Evolutionary conservation across 2,888 invertebrate genomes (phyloP), one percentile per base, ranked within the genome.

Genomic region (Xestoiulus laeticollis): DNA sequence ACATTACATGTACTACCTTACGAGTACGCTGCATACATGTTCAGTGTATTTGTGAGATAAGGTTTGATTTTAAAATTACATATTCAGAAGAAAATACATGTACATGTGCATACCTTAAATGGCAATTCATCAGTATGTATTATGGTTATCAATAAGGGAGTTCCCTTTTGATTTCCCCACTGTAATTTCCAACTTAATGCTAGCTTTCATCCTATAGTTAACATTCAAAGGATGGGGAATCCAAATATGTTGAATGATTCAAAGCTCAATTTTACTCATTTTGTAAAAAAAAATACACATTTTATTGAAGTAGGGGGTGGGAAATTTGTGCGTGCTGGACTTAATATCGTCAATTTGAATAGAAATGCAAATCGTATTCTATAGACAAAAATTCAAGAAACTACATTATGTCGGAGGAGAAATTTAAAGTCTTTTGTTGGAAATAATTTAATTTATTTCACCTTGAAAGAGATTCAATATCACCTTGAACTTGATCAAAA

Each of bases 41-140:
- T n/a, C 59, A n/a, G 59, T 59, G n/a, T n/a, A 59, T 59, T 14
- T 14, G 30, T 16, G 78, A 78, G 26, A 30, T 78, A 78, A 30
- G 30, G 16, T 78, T 78, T 78, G 78, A 78, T 78, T 78, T 78
- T 78, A 30, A 78, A 78, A 78, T 78, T 78, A 78, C 30, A 78
- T 14, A 78, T 30, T 78, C 26, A 30, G 2, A 30, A 78, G 78
- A 30, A 78, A 78, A 78, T 78, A 8, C 30, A 38, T 5, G 33
- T n/a, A n/a, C n/a, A n/a, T n/a, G n/a, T 26, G 68, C 26, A 68
- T 26, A 68, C 22, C 6, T n/a, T n/a, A 59, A 59, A 59, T n/a
- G 59, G 59, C 59, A 59, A 19, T 59, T 68, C 26, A 68, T 26
- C 68, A 68, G 26, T 26, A 68, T 12, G 68, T 26, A 68, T 26